A percentile compares a stretch with the other conserved stretches of the same genome.
Conservation (phyloP, 2,888 invertebrate species). For the Scrobipalpa costella region DNA sequence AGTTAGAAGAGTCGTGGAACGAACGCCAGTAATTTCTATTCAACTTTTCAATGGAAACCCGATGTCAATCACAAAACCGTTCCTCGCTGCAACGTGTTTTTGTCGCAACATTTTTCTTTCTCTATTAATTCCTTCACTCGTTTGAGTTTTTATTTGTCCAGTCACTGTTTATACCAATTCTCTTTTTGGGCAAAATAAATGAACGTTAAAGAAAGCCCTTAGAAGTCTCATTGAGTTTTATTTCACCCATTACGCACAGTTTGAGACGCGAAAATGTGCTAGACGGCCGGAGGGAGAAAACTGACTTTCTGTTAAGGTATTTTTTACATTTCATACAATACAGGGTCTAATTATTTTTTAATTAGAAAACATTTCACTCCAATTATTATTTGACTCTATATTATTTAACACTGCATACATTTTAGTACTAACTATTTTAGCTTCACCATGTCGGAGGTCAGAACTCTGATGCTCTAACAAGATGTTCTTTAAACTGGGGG, state of each 20-base stretch:
- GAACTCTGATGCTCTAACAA: too few relatives aligned
- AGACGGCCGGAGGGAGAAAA: background rate
- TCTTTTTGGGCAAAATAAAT: background rate
- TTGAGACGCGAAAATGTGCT: conserved; percentile 11
- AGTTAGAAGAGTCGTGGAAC: background rate
- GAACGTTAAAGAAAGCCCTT: conserved; percentile 10
- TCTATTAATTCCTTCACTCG: too few relatives aligned
- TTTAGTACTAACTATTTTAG: too few relatives aligned
- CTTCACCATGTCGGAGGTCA: too few relatives aligned
- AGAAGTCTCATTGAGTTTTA: conserved; percentile 16
- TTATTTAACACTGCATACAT: too few relatives aligned
- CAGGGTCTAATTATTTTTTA: too few relatives aligned
- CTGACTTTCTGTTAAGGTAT: conserved; percentile 7
- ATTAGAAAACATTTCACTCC: too few relatives aligned
- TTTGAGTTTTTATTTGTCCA: background rate
- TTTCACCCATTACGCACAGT: conserved; percentile 15
- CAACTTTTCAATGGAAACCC: background rate
- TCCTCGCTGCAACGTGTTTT: too few relatives aligned
- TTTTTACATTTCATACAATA: background rate
- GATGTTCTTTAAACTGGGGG: too few relatives aligned
- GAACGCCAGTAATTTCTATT: background rate
- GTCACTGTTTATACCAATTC: background rate
- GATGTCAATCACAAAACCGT: too few relatives aligned
- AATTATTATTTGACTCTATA: too few relatives aligned
- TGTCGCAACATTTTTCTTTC: too few relatives aligned